Base-by-base conservation (phyloP, 2,888 invertebrate species). In the Anticlea derivata region DNA sequence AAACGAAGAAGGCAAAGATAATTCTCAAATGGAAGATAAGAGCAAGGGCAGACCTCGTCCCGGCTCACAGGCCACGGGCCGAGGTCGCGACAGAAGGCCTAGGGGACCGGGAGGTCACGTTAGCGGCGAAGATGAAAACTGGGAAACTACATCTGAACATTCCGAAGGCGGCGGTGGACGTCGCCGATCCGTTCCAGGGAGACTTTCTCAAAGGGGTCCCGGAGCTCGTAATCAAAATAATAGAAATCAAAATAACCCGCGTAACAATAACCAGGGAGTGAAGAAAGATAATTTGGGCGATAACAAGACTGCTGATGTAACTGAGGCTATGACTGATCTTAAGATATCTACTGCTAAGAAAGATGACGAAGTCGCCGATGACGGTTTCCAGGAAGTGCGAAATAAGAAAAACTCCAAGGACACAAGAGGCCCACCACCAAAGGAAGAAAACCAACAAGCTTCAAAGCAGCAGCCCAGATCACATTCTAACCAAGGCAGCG, bases 101-200 rank as follows among this genome's bases (percentile, higher is more conserved):
- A 86, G 81, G 66, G 83, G 81, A 34, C 70, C 72, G 17, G 81
- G 68, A 37, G 80, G 80, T n/a, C 80, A 78, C 23, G 74, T 74
- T 22, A 86, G 82, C 53, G 89, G 91, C 6, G 92, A 92, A 56
- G 93, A 93, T 61, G 94, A 93, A 67, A 92, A 95, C 69, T 95
- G 95, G 94, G 96, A 96, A 77, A 95, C 96, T 33, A 96, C 95
- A 10, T 95, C 96, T 5, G 96, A 96, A 81, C 95, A 95, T 86
- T 96, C 96, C 79, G 96, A 94, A 73, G 85, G 86, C 33, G 82
- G 83, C 12, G 83, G 74, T 8, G 70, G 73, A 40, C 77, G 78
- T 45, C 83, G 83, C 34, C 81, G 85, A 46, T 75, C 84, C 38
- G 66, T 66, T 48, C 78, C 79, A 5, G 80, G 78, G 2, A 75